Evolutionary conservation across 2,888 invertebrate genomes (phyloP), one percentile per base, ranked within the genome.

Genomic region (Cyclophora punctaria): DNA sequence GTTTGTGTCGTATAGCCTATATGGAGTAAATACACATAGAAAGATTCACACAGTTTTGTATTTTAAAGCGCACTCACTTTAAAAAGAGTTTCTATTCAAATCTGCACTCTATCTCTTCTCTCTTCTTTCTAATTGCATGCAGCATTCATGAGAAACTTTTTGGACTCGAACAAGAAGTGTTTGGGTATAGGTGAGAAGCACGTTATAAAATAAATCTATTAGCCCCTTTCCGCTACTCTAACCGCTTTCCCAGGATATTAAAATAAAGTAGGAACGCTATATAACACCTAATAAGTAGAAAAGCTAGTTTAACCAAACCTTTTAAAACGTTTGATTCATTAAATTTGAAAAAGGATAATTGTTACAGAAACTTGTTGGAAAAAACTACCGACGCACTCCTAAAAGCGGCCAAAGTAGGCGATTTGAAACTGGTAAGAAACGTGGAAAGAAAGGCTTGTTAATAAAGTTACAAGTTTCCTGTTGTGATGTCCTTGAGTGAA

Each of bases 331-430:
- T 55, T 48, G 48, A 20, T 56, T 57, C 48, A 47, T 44, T 50
- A 7, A 20, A 48, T 35, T 37, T 37, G 34, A n/a, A 45, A 44
- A 5, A 7, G n/a, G 35, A 34, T 35, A 47, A 59, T 85, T 81
- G 82, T 91, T 91, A 65, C 89, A 94, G 95, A 83, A 92, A 94
- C 83, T 90, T 94, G 72, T 89, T 94, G 78, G 95, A 96, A 84
- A 95, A 93, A 90, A 93, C 95, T 66, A 93, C 94, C 66, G 95
- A 96, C 80, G 92, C 92, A 66, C 90, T 96, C 64, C 90, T 96
- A 66, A 93, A 93, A 86, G 95, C 96, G 57, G 95, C 96, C 46
- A 95, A 95, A 90, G 89, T 90, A 67, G 96, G 96, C 57, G 95
- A 96, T 84, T 87, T 96, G 55, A 92, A 91, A 89, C 90, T 91